Evolutionary conservation across 2,888 invertebrate genomes (phyloP), one percentile per base, ranked within the genome.

Genomic region (Drosophila paranaensis): DNA sequence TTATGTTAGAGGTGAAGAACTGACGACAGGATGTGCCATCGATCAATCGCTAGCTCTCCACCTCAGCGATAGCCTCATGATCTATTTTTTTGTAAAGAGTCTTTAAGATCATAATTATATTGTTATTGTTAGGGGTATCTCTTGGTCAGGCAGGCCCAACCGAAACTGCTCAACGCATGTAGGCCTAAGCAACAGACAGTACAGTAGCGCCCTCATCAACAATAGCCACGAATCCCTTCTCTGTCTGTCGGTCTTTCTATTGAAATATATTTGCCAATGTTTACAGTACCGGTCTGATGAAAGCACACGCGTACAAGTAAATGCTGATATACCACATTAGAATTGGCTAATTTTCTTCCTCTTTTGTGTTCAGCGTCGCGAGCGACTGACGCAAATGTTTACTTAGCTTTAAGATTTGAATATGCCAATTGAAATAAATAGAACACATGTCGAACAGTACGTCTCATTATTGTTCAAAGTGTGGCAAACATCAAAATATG

Each of bases 261-360:
- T 64, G 42, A 35, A 61, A 55, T 46, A 37, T 35, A 37, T 35
- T 51, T 71, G 53, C 10, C 43, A 64, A 54, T 74, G 74, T 78
- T 84, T 84, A 68, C 87, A 60, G 69, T 67, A 65, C 56, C 53
- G 63, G 50, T 65, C 67, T 67, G 63, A 9, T 51, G 46, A 33
- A 48, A 33, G 45, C 43, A 54, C 42, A 39, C 37, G 25, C 33
- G 54, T 60, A 62, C 55, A 64, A 58, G 53, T 48, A 64, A 68
- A 54, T 58, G 50, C 64, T 54, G 65, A 51, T 53, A 53, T 40
- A 50, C 27, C 37, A 46, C 53, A 69, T 30, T 39, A 14, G 37
- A 69, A 39, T 37, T 58, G 8, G 16, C 6, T 33, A 20, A 25
- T 45, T 20, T 50, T 40, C 33, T 16, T 5, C 6, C 1, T 13